These are phyloP conservation scores for Vicugna pacos DNA, from an alignment of 2,113 vertebrate genomes.

Conservation along the genomic window DNA sequence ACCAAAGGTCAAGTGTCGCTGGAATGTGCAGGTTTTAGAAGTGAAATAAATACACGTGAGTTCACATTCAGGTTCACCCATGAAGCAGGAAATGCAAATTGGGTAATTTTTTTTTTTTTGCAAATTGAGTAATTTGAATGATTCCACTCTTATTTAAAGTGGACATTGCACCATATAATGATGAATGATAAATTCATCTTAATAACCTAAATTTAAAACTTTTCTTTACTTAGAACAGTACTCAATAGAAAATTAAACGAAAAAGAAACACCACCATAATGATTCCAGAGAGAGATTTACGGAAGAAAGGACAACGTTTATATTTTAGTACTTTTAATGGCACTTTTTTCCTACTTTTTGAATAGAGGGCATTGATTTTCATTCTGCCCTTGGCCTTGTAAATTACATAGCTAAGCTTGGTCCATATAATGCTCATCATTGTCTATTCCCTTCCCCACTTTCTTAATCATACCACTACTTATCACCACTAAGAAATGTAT, in stretches of 20 bases:
- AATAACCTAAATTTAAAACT: neutral
- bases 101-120: no score
- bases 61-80: neutral
- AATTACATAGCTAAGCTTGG: neutral
- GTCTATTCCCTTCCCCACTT: neutral
- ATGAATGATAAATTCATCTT: neutral
- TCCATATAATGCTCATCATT: neutral
- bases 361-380: neutral
- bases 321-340: neutral
- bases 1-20: fast-evolving
- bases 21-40: neutral
- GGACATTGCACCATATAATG: neutral
- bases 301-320: neutral
- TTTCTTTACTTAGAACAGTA: neutral
- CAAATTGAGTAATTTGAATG: neutral
- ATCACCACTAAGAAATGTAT: neutral
- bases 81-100: neutral
- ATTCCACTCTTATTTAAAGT: neutral
- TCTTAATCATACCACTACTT: neutral
- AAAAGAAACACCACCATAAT: neutral
- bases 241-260: neutral
- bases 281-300: neutral
- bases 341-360: neutral
- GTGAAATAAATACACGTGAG: neutral
- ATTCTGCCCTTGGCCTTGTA: neutral